A percentile compares a stretch with the other conserved stretches of the same genome.
These are phyloP conservation scores for Oncorhynchus nerka DNA, from an alignment of 2,113 vertebrate species.

Conservation along the genomic window DNA sequence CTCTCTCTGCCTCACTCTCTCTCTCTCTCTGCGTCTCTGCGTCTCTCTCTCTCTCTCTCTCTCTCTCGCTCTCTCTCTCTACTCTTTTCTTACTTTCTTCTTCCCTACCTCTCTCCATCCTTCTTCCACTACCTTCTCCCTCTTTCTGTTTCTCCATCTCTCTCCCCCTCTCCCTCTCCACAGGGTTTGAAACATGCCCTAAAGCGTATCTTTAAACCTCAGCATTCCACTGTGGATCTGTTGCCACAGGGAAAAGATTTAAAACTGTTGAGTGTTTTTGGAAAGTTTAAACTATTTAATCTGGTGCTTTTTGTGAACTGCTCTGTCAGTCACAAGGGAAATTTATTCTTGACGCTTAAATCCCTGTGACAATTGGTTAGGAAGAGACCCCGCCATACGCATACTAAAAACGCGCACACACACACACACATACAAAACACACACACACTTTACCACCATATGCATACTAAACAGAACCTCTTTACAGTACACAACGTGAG, in stretches of 20 bases:
- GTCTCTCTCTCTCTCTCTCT: neutral
- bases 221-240: conserved; percentile 30
- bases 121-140: conserved; percentile 2
- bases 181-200: conserved; percentile 56
- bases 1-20: too few species aligned
- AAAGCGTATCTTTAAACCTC: conserved; percentile 63
- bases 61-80: neutral
- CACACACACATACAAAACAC: conserved; percentile 7
- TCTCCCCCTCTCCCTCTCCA: conserved; percentile 18
- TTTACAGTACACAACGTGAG: conserved; percentile 58
- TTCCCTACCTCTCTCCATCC: neutral
- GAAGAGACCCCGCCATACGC: conserved; percentile 43
- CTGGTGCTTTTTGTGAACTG: conserved; percentile 63
- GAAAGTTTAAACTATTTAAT: conserved; percentile 64
- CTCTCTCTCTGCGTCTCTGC: too few species aligned
- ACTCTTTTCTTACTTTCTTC: neutral
- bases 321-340: conserved; percentile 53
- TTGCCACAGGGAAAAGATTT: conserved; percentile 51
- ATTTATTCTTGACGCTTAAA: conserved; percentile 56
- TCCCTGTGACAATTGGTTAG: conserved; percentile 66
- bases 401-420: neutral
- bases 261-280: conserved; percentile 49
- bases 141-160: conserved; percentile 4
- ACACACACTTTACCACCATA: neutral
- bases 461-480: conserved; percentile 57